These are phyloP conservation scores for Panulirus ornatus DNA, from an alignment of 1,140 invertebrate genomes.

Conservation along the genomic window DNA sequence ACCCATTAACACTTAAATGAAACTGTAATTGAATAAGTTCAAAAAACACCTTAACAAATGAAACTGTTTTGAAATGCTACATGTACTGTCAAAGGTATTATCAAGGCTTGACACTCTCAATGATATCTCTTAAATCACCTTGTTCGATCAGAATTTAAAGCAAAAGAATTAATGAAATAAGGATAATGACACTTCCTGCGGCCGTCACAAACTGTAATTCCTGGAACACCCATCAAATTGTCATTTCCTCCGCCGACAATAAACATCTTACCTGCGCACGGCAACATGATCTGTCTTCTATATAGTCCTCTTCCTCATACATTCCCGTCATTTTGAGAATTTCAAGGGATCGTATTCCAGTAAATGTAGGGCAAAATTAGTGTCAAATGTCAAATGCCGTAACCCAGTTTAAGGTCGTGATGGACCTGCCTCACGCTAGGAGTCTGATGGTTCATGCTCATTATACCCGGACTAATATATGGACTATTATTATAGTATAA, in stretches of 20 bases:
- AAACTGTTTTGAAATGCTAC: no score
- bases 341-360: not conserved
- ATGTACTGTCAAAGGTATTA: not conserved
- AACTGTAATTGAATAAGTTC: no score
- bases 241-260: not conserved
- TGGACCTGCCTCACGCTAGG: no score
- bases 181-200: not conserved
- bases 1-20: no score
- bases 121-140: not conserved
- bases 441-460: no score
- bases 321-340: conserved; percentile 19
- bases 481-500: no score
- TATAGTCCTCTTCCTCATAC: conserved; percentile 39
- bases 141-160: not conserved
- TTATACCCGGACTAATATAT: no score
- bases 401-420: no score
- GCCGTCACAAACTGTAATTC: not conserved
- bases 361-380: not conserved
- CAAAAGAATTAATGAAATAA: no score
- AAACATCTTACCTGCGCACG: conserved; percentile 22
- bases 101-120: not conserved
- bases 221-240: not conserved
- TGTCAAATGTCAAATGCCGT: not conserved
- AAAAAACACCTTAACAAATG: no score
- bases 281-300: conserved; percentile 28